Evolutionary conservation across 2,113 vertebrate genomes (phyloP), one percentile per base, ranked within the genome.

Genomic region (Hipposideros armiger): DNA sequence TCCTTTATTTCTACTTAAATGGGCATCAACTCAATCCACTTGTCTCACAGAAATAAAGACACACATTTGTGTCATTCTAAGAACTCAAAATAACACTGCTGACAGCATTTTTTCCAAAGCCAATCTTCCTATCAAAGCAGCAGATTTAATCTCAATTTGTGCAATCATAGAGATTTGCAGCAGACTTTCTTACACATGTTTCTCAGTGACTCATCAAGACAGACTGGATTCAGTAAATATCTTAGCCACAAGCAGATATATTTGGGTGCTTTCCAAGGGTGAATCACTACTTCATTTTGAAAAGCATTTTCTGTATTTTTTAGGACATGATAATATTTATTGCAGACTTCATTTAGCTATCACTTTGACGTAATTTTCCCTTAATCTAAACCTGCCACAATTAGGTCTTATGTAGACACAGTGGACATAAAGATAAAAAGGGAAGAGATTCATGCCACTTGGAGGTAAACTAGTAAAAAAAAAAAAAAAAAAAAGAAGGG

Each of bases 181-280:
- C 62, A 88, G 58, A 54, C 36, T 58, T 74, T 66, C 47, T 89
- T n/a, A 64, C 13, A 24, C 26, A 16, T 28, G 26, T 3, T 91
- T 81, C 77, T 77, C 73, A 32, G 24, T 95, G 95, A 97, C 62
- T 97, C 95, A 97, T 28, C 40, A 14, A 40, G 72, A 32, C 56
- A 76, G 56, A 64, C 22, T 36, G 47, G 60, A 24, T 76, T 95
- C 81, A 64, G 52, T 54, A 54, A 54, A 3, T 58, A 70, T 56
- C 42, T 89, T 83, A 56, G 47, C 88, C 85, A 64, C 15, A 32
- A 26, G 22, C 24, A 70, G 85, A 74, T 78, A 24, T 20, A 4
- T 54, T 19, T 88, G 50, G 54, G 58, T 45, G 19, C 67, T 87
- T 95, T 67, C 82, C 92, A 66, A 24, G 64, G 36, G 2, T 69